phyloP scores from a whole-genome alignment of 1,140 invertebrate genomes.

The Saxidomus purpurata region DNA sequence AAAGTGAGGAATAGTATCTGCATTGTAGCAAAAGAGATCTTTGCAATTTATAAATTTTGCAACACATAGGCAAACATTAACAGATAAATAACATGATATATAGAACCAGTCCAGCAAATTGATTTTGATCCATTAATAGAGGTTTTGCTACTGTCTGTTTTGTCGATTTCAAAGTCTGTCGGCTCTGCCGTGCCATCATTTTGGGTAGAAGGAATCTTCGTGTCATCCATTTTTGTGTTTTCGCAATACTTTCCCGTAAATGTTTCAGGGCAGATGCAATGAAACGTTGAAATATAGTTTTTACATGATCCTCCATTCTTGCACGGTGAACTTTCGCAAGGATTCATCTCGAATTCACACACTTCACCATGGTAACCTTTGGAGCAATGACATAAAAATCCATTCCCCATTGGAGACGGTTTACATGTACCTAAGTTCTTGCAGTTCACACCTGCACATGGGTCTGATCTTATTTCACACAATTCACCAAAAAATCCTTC shows the following conservation, averaged over 20 bases:
- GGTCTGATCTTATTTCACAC: constrained; percentile 42
- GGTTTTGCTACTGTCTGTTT: not conserved
- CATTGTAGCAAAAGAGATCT: not conserved
- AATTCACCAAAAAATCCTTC: constrained; percentile 38
- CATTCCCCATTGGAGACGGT: constrained; percentile 41
- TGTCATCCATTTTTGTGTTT: constrained; percentile 78
- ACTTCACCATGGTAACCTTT: constrained; percentile 69
- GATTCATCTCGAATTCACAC: constrained; percentile 67
- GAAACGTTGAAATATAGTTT: constrained; percentile 89
- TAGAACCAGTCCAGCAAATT: not conserved
- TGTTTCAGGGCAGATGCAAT: constrained; percentile 94
- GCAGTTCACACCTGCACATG: constrained; percentile 46
- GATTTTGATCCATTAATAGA: not conserved
- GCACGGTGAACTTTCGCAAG: constrained; percentile 71
- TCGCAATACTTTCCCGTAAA: constrained; percentile 98
- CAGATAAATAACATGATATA: not conserved
- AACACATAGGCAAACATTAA: not conserved
- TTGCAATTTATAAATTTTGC: not conserved
- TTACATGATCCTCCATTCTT: constrained; percentile 75
- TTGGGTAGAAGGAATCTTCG: not conserved
- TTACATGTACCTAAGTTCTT: constrained; percentile 46
- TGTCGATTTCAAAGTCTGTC: not conserved
- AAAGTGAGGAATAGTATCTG: not conserved
- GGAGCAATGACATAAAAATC: constrained; percentile 90
- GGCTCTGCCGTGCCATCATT: not conserved